Evolutionary conservation across 1,140 invertebrate species (phyloP).

Genomic region (Conus ventricosus): DNA sequence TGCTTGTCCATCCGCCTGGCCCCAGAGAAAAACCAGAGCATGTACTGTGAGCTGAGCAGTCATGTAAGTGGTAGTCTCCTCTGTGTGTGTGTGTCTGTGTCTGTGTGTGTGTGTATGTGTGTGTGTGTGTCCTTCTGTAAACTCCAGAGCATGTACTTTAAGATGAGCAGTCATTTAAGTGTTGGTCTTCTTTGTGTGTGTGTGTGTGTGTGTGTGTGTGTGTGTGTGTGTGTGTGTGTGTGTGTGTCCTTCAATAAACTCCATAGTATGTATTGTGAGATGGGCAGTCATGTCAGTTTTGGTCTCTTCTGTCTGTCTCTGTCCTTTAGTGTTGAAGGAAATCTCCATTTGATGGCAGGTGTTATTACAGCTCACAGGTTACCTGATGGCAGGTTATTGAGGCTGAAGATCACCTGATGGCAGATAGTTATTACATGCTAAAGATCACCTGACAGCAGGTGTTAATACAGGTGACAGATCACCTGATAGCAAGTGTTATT

Average conservation of each 20-base stretch:
- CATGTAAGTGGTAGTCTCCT: conserved; percentile 79
- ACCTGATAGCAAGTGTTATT: too few species aligned
- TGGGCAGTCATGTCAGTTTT: too few species aligned
- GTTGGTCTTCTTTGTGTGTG: background rate
- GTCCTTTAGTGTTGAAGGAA: too few species aligned
- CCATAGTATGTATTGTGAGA: too few species aligned
- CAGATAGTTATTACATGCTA: too few species aligned
- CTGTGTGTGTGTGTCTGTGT: background rate
- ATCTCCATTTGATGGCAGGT: too few species aligned
- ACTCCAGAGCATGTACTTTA: background rate
- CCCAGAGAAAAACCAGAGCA: conserved; percentile 88
- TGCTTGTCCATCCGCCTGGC: conserved; percentile 92
- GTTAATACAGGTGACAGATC: too few species aligned
- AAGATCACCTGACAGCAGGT: too few species aligned
- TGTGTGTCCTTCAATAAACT: background rate
- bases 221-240: background rate
- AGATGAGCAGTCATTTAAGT: background rate
- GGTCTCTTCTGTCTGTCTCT: too few species aligned
- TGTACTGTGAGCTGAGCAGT: conserved; percentile 96
- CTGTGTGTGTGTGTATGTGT: background rate
- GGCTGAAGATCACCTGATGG: too few species aligned
- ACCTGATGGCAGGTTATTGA: too few species aligned
- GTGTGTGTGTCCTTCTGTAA: background rate
- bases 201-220: background rate
- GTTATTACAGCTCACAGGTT: too few species aligned